phyloP scores from a whole-genome alignment of 2,797 vertebrate species.

The Tachyglossus aculeatus region DNA sequence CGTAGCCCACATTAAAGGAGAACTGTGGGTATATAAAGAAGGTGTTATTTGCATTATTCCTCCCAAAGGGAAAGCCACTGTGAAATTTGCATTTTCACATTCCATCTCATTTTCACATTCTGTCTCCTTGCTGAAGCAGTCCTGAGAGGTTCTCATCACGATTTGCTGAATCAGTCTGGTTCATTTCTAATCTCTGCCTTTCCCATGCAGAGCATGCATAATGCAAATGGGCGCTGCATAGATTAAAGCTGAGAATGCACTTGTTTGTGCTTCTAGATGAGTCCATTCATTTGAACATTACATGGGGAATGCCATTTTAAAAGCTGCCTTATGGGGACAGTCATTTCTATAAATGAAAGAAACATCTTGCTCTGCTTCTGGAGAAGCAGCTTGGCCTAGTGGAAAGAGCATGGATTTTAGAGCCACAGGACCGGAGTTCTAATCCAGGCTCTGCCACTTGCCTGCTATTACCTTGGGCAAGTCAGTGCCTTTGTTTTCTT shows the following conservation, averaged over 20 bases:
- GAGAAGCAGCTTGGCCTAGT: too few species aligned
- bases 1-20: background rate
- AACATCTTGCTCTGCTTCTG: background rate
- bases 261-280: background rate
- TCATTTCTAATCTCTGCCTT: background rate
- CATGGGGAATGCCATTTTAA: background rate
- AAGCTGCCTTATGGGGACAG: background rate
- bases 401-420: too few species aligned
- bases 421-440: too few species aligned
- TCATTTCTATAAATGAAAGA: conserved; percentile 7
- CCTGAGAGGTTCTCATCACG: background rate
- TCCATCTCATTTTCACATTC: too few species aligned
- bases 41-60: background rate
- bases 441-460: too few species aligned
- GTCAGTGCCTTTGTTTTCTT: too few species aligned
- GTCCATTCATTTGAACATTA: background rate
- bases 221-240: background rate
- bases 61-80: background rate
- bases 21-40: too few species aligned
- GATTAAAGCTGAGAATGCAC: background rate
- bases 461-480: too few species aligned
- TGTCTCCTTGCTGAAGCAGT: too few species aligned
- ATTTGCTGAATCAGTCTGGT: background rate
- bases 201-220: background rate
- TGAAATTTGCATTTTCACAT: too few species aligned